Evolutionary conservation across 2,888 invertebrate species (phyloP).

Genomic region (Leptinotarsa rubiginosa): DNA sequence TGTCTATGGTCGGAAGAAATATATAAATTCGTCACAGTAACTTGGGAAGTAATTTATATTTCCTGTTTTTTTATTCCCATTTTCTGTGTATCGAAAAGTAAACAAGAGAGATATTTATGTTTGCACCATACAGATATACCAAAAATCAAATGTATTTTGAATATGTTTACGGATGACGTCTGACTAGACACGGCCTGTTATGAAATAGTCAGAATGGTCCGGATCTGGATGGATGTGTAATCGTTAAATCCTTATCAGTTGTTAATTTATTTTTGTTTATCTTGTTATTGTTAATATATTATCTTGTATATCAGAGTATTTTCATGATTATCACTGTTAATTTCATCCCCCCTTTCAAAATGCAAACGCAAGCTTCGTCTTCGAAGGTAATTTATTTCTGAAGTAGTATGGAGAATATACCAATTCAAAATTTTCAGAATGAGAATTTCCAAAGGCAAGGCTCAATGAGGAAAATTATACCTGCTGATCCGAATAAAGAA

Average conservation of each 20-base stretch:
- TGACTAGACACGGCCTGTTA: no score
- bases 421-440: slow-evolving; percentile 36
- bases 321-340: background rate
- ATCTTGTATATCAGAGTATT: background rate
- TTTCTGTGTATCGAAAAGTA: no score
- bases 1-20: no score
- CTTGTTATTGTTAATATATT: slow-evolving; percentile 6
- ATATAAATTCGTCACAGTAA: no score
- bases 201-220: no score
- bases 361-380: slow-evolving; percentile 14
- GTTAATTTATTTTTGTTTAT: background rate
- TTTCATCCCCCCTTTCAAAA: background rate
- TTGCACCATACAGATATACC: no score
- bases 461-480: slow-evolving; percentile 71
- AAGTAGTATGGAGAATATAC: background rate
- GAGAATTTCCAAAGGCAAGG: slow-evolving; percentile 69
- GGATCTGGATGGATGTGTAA: background rate
- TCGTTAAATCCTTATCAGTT: background rate
- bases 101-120: no score
- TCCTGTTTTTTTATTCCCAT: no score
- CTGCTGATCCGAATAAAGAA: slow-evolving; percentile 69
- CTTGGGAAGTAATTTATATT: no score
- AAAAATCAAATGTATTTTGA: no score
- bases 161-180: no score
- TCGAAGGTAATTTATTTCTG: slow-evolving; percentile 10